Percentiles rank a stretch among this genome's conserved stretches.
phyloP scores from a whole-genome alignment of 2,113 vertebrate genomes.

The Pongo abelii region DNA sequence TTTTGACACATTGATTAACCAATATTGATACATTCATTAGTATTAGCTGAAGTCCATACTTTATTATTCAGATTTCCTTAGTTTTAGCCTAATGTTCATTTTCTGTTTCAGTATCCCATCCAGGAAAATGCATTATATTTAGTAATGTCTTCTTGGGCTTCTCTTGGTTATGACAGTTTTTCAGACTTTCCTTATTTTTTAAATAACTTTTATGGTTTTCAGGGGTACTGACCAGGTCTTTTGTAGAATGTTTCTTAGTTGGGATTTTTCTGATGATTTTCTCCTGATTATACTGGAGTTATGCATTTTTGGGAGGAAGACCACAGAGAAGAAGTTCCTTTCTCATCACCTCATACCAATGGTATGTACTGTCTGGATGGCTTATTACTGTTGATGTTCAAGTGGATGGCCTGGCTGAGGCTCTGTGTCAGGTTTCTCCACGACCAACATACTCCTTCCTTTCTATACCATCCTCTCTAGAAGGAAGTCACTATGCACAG shows the following conservation, averaged over 20 bases:
- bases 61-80: background rate
- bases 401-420: background rate
- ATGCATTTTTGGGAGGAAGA: background rate
- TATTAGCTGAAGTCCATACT: background rate
- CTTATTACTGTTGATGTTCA: background rate
- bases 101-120: background rate
- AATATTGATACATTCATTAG: background rate
- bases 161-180: background rate
- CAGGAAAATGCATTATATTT: background rate
- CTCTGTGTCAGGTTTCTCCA: background rate
- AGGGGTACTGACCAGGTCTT: background rate
- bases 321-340: background rate
- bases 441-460: background rate
- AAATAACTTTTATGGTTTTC: background rate
- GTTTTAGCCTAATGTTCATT: background rate
- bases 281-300: background rate
- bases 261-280: background rate
- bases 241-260: background rate
- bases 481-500: background rate
- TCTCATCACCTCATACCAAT: too few species aligned
- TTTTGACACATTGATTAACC: background rate
- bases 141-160: background rate
- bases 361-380: rapidly evolving
- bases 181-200: background rate
- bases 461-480: background rate